Evolutionary conservation across 2,113 vertebrate species (phyloP).

Genomic region (Indri indri): DNA sequence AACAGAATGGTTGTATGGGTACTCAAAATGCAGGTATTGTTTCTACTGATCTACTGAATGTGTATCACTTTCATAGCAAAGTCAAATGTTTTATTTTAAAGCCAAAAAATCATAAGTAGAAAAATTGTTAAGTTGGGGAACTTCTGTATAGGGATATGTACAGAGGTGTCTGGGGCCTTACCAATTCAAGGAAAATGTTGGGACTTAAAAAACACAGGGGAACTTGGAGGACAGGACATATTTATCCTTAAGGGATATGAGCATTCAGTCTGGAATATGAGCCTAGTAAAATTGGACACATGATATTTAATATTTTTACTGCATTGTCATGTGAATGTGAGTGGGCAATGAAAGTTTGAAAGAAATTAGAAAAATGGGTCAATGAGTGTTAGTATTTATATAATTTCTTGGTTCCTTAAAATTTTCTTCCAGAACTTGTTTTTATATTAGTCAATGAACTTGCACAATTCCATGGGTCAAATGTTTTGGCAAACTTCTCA

Average conservation of each 20-base stretch:
- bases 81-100: neutral
- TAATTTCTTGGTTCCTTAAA: neutral
- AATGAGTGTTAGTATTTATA: constrained; percentile 19
- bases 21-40: neutral
- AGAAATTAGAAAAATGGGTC: constrained; percentile 19
- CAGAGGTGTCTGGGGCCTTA: neutral
- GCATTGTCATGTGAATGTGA: neutral
- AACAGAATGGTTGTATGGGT: neutral
- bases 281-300: neutral
- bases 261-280: neutral
- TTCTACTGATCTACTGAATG: neutral
- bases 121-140: neutral
- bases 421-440: constrained; percentile 10
- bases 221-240: neutral
- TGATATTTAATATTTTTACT: constrained; percentile 19
- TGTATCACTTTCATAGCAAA: neutral
- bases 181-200: neutral
- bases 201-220: neutral
- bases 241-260: neutral
- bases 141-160: neutral
- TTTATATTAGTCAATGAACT: neutral
- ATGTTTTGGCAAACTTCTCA: constrained; percentile 37
- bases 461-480: neutral
- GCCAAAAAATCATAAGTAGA: neutral
- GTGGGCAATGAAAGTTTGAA: neutral